phyloP scores from a whole-genome alignment of 2,797 vertebrate species.

The Mus spretus region DNA sequence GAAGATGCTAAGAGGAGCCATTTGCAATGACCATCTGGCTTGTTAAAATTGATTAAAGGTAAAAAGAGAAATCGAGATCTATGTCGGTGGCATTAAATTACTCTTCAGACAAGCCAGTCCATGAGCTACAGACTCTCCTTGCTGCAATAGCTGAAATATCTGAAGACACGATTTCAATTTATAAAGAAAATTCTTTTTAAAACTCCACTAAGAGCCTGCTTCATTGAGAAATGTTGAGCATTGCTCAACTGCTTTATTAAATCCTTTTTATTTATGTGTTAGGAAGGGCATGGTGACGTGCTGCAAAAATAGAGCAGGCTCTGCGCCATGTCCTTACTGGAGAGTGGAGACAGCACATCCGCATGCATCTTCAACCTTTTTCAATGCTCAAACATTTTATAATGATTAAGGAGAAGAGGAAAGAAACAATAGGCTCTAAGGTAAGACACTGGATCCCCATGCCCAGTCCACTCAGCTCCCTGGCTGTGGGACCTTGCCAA shows the following conservation, averaged over 20 bases:
- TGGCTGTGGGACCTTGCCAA: neutral
- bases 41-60: constrained; percentile 83
- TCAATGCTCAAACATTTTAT: neutral
- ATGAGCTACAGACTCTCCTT: constrained; percentile 36
- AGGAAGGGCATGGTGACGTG: neutral
- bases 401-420: constrained; percentile 26
- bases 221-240: constrained; percentile 72
- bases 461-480: neutral
- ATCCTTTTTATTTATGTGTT: constrained; percentile 61
- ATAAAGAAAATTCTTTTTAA: constrained; percentile 75
- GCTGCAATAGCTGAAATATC: constrained; percentile 62
- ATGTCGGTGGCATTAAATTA: constrained; percentile 69
- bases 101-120: constrained; percentile 58
- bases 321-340: constrained; percentile 22
- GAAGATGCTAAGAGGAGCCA: constrained; percentile 52
- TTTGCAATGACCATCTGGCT: constrained; percentile 80
- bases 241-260: constrained; percentile 73
- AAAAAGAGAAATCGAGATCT: constrained; percentile 79
- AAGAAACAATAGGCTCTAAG: neutral
- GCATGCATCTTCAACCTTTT: constrained; percentile 13
- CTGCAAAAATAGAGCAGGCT: constrained; percentile 53
- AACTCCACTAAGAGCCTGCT: constrained; percentile 66
- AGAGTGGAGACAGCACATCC: neutral
- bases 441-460: neutral
- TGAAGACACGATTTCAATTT: constrained; percentile 71